phyloP scores from a whole-genome alignment of 2,113 vertebrate species.

The Apteryx owenii region DNA sequence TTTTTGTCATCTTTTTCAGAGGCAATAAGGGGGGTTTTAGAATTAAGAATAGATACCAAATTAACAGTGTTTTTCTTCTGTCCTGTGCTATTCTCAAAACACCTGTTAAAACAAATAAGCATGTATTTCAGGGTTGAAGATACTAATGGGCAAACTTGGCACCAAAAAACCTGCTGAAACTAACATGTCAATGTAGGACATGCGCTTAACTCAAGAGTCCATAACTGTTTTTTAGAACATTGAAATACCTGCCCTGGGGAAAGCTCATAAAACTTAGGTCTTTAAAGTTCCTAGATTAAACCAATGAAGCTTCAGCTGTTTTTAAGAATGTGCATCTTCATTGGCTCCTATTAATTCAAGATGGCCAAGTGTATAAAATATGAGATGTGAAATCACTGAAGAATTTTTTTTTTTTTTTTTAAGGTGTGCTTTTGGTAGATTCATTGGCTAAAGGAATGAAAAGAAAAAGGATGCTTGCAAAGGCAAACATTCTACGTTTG shows the following conservation, averaged over 20 bases:
- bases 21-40: background rate
- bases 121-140: slow-evolving; percentile 58
- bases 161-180: slow-evolving; percentile 65
- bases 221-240: slow-evolving; percentile 68
- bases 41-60: slow-evolving; percentile 28
- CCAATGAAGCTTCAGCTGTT: background rate
- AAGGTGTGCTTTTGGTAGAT: slow-evolving; percentile 28
- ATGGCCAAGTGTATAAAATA: slow-evolving; percentile 14
- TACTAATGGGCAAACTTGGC: slow-evolving; percentile 69
- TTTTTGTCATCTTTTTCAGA: background rate
- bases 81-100: slow-evolving; percentile 55
- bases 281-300: slow-evolving; percentile 67
- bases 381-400: background rate
- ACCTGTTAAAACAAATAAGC: slow-evolving; percentile 64
- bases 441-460: slow-evolving; percentile 17
- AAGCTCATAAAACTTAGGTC: slow-evolving; percentile 57
- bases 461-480: background rate
- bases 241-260: slow-evolving; percentile 64
- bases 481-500: slow-evolving; percentile 34
- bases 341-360: slow-evolving; percentile 54
- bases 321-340: slow-evolving; percentile 33
- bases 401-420: background rate
- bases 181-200: slow-evolving; percentile 70
- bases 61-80: slow-evolving; percentile 54
- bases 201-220: slow-evolving; percentile 73